phyloP scores from a whole-genome alignment of 2,113 vertebrate species.

The Percopsis transmontana region DNA sequence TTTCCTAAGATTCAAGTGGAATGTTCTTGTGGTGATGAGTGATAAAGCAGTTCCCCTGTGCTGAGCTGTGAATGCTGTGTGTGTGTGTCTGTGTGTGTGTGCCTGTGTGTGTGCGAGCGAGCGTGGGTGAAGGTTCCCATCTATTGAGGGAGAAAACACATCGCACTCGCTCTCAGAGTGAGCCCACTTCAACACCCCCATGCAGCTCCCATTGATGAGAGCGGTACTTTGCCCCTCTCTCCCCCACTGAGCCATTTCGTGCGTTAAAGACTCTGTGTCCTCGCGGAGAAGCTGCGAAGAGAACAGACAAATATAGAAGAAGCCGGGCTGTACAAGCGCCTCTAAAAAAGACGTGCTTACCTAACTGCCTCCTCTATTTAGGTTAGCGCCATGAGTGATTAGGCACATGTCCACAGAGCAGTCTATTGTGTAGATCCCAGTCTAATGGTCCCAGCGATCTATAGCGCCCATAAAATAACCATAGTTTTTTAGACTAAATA shows the following conservation, averaged over 20 bases:
- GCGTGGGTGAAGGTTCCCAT: constrained; percentile 70
- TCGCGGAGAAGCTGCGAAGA: constrained; percentile 35
- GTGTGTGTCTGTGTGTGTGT: neutral
- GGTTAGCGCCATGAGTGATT: neutral
- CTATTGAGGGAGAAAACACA: constrained; percentile 57
- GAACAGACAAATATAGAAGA: constrained; percentile 33
- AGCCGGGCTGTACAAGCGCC: constrained; percentile 20
- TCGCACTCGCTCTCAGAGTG: constrained; percentile 52
- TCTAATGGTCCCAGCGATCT: neutral
- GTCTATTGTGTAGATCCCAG: neutral
- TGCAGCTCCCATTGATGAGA: constrained; percentile 68
- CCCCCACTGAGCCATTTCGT: constrained; percentile 57
- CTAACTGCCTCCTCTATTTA: constrained; percentile 13
- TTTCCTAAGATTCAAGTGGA: constrained; percentile 34
- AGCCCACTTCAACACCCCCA: constrained; percentile 60
- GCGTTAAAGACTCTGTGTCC: constrained; percentile 44
- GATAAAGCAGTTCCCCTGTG: constrained; percentile 62
- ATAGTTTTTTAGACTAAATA: no score
- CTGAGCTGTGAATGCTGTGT: constrained; percentile 45
- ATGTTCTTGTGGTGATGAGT: constrained; percentile 66
- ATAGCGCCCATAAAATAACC: no score
- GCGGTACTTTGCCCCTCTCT: constrained; percentile 52
- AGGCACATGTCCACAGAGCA: neutral
- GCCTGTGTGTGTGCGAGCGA: constrained; percentile 13
- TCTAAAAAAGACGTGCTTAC: constrained; percentile 17